phyloP scores from a whole-genome alignment of 2,113 vertebrate genomes.

The Entelurus aequoreus region DNA sequence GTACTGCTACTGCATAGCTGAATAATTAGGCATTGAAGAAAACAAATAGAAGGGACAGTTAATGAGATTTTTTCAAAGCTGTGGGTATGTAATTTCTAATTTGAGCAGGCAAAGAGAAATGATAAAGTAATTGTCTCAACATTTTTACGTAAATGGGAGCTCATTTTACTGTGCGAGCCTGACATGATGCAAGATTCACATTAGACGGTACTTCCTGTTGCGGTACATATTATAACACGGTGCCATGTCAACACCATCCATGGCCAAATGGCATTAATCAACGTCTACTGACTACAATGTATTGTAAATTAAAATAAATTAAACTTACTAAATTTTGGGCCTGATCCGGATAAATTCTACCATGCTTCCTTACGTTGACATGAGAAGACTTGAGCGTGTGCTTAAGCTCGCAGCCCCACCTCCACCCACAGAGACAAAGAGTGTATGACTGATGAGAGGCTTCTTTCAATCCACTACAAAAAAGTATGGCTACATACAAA shows the following conservation, averaged over 20 bases:
- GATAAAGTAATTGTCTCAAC: background rate
- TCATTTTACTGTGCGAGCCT: background rate
- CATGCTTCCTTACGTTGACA: too few species aligned
- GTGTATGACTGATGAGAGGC: too few species aligned
- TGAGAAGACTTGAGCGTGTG: too few species aligned
- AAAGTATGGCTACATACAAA: too few species aligned
- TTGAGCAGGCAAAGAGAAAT: slow-evolving; percentile 7
- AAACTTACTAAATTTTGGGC: too few species aligned
- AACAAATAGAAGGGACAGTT: slow-evolving; percentile 1
- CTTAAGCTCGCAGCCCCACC: too few species aligned
- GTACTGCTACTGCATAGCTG: background rate
- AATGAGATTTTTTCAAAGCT: slow-evolving; percentile 17
- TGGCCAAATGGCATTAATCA: background rate
- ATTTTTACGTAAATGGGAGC: background rate
- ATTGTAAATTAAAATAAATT: too few species aligned
- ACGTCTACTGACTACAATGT: too few species aligned
- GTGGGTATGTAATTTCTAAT: background rate
- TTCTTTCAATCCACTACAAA: too few species aligned
- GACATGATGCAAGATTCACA: background rate
- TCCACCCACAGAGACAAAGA: too few species aligned
- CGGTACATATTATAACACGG: background rate
- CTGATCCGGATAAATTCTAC: too few species aligned
- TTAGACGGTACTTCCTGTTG: background rate
- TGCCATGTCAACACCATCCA: background rate
- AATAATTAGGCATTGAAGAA: slow-evolving; percentile 8